Evolutionary conservation across 1,140 invertebrate genomes (phyloP), one percentile per base, ranked within the genome.

Genomic region (Papilio dardanus): DNA sequence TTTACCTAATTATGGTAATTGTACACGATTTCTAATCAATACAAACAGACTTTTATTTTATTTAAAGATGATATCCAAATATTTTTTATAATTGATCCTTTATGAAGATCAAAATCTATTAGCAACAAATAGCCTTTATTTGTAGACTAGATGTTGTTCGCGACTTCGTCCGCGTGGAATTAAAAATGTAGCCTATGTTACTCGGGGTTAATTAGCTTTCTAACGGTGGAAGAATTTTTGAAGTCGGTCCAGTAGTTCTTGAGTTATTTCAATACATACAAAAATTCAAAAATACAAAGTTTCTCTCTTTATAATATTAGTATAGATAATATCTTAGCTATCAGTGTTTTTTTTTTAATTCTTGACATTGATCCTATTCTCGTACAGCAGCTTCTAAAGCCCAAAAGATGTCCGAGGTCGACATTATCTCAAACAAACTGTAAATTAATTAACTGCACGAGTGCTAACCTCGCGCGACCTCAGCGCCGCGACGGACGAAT

Each of bases 381-480:
- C 24, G 12, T n/a, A 62, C 30, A 3, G 21, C 10, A 62, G 8
- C 12, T 62, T 62, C 54, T 62, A 62, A 62, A 62, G 24, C 12
- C 54, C 24, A 62, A 62, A 62, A 62, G 12, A 62, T 30, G 24
- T 14, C 54, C 24, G 10, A 62, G 54, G 54, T 62, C 24, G 10
- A 14, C 6, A 58, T 28, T 28, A 58, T 10, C 46, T 50, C 46
- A 4, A 2, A 62, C 54, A 62, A 62, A 12, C 12, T 62, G 54
- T 28, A 62, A 62, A 28, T 62, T 14, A 62, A 62, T 28, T 28
- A 62, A 62, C 21, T 28, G 54, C 54, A 62, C 54, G 24, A 62
- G 54, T 24, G 10, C 54, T 62, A 62, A 62, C 54, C 54, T 62
- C 54, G 54, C 10, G 54, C 3, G 54, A 62, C 54, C 54, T 21